Evolutionary conservation across 2,113 vertebrate species (phyloP).

Genomic region (Poecile atricapillus): DNA sequence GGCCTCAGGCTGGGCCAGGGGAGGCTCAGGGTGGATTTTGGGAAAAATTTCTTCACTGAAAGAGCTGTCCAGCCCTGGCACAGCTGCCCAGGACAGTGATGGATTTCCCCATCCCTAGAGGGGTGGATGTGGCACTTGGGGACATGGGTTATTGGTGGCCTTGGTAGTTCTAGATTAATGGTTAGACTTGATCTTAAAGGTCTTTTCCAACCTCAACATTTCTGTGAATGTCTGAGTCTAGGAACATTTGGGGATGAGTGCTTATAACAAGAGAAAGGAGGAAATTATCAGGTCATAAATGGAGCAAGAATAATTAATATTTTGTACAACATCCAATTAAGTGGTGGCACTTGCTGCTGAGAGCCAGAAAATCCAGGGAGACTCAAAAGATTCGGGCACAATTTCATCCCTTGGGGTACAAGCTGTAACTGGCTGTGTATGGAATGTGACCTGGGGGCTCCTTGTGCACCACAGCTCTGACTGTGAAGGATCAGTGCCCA

Average conservation of each 20-base stretch:
- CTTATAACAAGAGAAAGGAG: background rate
- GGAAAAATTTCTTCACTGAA: rapidly evolving
- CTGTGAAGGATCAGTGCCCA: background rate
- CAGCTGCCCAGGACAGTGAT: background rate
- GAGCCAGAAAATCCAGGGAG: background rate
- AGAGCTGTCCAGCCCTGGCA: rapidly evolving
- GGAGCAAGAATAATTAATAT: background rate
- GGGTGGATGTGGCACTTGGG: background rate
- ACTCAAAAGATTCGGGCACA: background rate
- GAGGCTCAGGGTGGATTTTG: rapidly evolving
- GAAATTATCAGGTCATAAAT: background rate
- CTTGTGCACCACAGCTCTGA: background rate
- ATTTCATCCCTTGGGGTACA: background rate
- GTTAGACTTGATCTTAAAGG: background rate
- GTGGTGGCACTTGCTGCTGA: rapidly evolving
- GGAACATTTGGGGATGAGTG: background rate
- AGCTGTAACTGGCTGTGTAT: background rate
- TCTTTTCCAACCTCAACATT: background rate
- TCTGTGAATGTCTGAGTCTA: background rate
- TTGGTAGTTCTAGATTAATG: no score
- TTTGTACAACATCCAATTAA: background rate
- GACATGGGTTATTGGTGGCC: rapidly evolving
- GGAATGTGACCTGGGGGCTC: background rate
- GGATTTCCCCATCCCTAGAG: background rate
- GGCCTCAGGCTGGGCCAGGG: background rate